Conservation (phyloP, 1,140 invertebrate genomes). For the Penaeus chinensis region DNA sequence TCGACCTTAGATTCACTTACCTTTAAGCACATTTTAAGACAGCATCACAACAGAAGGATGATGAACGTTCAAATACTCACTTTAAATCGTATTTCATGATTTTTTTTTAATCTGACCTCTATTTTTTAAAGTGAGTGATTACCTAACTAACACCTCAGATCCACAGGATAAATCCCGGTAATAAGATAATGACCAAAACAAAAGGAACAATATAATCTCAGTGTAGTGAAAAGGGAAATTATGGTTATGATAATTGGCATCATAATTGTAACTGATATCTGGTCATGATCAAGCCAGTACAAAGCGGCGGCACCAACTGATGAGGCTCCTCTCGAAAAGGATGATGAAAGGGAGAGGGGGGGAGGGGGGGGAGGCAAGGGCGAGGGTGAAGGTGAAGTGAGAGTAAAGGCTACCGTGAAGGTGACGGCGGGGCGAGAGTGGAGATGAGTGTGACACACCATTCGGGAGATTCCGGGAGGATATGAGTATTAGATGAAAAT, state of each 20-base stretch:
- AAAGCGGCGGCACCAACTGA: neutral
- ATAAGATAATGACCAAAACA: neutral
- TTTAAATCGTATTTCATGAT: too few species aligned
- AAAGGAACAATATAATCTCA: slow-evolving; percentile 8
- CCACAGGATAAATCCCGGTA: too few species aligned
- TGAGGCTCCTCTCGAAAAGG: neutral
- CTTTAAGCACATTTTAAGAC: slow-evolving; percentile 31
- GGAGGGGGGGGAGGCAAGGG: neutral
- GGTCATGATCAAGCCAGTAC: neutral
- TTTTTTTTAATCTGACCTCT: too few species aligned
- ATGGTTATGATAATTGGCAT: slow-evolving; percentile 24
- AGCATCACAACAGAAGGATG: neutral
- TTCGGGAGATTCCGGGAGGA: neutral
- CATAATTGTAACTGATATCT: slow-evolving; percentile 22
- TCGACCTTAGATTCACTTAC: neutral
- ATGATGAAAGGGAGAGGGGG: neutral
- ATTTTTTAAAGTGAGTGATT: too few species aligned
- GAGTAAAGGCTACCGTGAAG: neutral
- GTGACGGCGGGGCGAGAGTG: neutral
- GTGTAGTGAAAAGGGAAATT: neutral
- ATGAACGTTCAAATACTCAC: slow-evolving; percentile 3
- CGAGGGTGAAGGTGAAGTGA: neutral
- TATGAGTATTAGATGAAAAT: too few species aligned
- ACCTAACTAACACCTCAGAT: too few species aligned
- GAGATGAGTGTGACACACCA: neutral